These are phyloP conservation scores for Caenorhabditis plicata DNA, from an alignment of 2,888 invertebrate genomes.

Conservation along the genomic window DNA sequence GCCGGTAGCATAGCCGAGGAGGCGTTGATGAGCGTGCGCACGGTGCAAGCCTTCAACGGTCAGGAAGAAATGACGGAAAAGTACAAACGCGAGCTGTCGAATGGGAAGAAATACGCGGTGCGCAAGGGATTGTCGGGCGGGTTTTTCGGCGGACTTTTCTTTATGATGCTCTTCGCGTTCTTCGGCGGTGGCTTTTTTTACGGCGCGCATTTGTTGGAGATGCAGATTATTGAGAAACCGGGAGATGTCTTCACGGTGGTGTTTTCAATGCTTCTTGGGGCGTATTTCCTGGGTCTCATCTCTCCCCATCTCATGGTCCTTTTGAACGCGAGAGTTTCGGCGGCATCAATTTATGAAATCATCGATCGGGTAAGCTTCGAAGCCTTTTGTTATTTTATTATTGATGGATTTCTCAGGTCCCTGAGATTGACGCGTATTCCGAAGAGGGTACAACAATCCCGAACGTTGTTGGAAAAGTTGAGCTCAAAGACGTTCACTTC, in stretches of 20 bases:
- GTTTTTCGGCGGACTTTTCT: constrained; percentile 57
- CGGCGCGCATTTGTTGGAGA: constrained; percentile 48
- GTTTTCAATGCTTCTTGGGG: constrained; percentile 55
- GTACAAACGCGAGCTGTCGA: constrained; percentile 41
- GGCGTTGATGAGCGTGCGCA: constrained; percentile 54
- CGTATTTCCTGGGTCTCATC: constrained; percentile 51
- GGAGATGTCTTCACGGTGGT: constrained; percentile 61
- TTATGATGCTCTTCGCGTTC: constrained; percentile 52
- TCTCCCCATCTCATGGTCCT: constrained; percentile 53
- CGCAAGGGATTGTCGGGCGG: constrained; percentile 57
- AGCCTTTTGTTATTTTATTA: no score
- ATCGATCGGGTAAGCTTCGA: constrained; percentile 39
- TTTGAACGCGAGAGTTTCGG: constrained; percentile 48
- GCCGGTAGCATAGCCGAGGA: constrained; percentile 60
- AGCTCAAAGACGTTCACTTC: constrained; percentile 57
- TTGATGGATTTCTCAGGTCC: no score
- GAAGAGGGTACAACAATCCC: constrained; percentile 34
- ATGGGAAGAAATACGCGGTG: constrained; percentile 47
- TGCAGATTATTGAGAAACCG: constrained; percentile 38
- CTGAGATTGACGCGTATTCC: constrained; percentile 54
- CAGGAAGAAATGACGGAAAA: constrained; percentile 52
- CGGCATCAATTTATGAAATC: constrained; percentile 46
- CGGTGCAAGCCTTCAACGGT: constrained; percentile 58
- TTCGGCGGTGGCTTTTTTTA: constrained; percentile 49
- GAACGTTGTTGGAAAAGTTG: constrained; percentile 30